phyloP scores from a whole-genome alignment of 35 echinoderm and acorn worm species.

The Lytechinus pictus region DNA sequence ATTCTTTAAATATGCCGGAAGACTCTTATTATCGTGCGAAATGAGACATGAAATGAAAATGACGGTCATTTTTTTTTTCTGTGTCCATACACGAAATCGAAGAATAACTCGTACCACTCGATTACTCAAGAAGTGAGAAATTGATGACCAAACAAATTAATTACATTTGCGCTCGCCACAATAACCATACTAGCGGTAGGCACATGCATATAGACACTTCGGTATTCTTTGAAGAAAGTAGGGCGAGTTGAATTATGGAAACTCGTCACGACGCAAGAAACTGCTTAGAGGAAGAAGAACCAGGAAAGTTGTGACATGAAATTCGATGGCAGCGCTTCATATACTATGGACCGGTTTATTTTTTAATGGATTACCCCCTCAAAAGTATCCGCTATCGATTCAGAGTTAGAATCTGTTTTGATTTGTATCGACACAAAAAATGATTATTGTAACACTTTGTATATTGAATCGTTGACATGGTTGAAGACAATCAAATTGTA shows the following conservation, averaged over 20 bases:
- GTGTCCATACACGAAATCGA: neutral
- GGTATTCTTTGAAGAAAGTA: neutral
- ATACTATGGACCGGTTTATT: neutral
- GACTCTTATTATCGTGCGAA: no score
- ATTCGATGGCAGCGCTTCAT: neutral
- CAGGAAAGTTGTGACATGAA: neutral
- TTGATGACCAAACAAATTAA: neutral
- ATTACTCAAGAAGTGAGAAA: neutral
- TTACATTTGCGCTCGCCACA: neutral
- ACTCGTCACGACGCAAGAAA: neutral
- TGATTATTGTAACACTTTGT: no score
- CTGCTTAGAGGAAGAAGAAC: neutral
- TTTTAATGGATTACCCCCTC: no score
- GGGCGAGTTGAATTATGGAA: neutral
- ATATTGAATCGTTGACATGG: no score
- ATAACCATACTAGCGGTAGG: neutral
- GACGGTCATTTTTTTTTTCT: no score
- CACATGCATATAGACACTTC: neutral
- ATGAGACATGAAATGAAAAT: no score
- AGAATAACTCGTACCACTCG: neutral
- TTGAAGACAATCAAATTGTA: no score
- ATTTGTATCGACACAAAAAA: no score
- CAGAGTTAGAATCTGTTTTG: no score
- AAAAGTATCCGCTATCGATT: no score
- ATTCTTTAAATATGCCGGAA: no score